Conservation (phyloP, 2,888 invertebrate species). For the Rhopalosiphum nymphaeae region DNA sequence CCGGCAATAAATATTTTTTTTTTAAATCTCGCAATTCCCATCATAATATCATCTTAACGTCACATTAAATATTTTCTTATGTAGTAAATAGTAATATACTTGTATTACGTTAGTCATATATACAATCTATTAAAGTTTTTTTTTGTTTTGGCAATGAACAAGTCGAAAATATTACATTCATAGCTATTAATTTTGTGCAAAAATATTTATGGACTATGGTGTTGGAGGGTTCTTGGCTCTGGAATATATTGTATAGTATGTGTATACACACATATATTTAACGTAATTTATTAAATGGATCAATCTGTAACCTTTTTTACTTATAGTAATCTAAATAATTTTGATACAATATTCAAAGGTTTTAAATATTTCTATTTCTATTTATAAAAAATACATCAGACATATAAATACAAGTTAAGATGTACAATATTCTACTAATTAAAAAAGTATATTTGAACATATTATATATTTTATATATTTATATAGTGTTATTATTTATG, state of each 20-base stretch:
- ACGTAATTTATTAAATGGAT: background rate
- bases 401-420: background rate
- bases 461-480: too few species aligned
- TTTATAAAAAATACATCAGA: background rate
- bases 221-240: background rate
- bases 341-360: background rate
- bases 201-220: background rate
- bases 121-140: background rate
- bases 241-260: background rate
- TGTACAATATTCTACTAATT: background rate
- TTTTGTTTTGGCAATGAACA: slow-evolving; percentile 9
- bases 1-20: background rate
- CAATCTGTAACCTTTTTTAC: background rate
- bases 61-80: background rate
- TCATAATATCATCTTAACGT: background rate
- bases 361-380: background rate
- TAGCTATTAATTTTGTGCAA: slow-evolving; percentile 13
- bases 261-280: background rate
- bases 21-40: background rate
- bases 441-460: background rate
- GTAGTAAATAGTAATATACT: background rate
- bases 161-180: background rate
- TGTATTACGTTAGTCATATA: background rate
- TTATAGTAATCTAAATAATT: background rate
- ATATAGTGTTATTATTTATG: background rate